phyloP scores from a whole-genome alignment of 2,113 vertebrate genomes.

The Myanophis thanlyinensis region DNA sequence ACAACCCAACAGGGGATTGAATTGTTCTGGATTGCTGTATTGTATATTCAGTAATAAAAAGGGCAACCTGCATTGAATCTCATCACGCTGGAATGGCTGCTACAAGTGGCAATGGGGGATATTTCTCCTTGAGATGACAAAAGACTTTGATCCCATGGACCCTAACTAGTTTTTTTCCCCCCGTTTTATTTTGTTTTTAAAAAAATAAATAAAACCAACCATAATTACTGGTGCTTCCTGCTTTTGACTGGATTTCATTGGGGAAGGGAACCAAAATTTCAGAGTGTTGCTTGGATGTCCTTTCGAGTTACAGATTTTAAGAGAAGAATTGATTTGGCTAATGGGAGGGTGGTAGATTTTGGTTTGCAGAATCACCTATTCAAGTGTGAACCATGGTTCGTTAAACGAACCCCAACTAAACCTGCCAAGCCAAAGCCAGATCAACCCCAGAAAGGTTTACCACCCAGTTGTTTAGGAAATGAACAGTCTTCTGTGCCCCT shows the following conservation, averaged over 20 bases:
- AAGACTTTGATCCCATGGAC: slow-evolving; percentile 8
- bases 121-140: neutral
- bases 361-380: neutral
- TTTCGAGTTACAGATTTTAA: neutral
- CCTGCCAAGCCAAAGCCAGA: neutral
- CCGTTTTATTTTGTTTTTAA: slow-evolving; percentile 6
- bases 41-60: neutral
- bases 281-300: neutral
- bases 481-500: neutral
- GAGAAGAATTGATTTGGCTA: neutral
- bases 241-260: neutral
- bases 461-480: neutral
- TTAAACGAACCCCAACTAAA: neutral
- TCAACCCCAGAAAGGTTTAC: neutral
- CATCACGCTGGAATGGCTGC: neutral
- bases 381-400: neutral
- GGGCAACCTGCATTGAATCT: neutral
- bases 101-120: neutral
- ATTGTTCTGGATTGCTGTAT: neutral
- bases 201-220: slow-evolving; percentile 3
- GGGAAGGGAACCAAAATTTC: neutral
- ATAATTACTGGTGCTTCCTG: neutral
- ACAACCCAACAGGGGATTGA: neutral
- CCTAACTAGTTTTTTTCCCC: slow-evolving; percentile 3
- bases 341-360: neutral